Base-by-base conservation (phyloP, 1,140 invertebrate genomes). In the Macrocentrus cingulum region DNA sequence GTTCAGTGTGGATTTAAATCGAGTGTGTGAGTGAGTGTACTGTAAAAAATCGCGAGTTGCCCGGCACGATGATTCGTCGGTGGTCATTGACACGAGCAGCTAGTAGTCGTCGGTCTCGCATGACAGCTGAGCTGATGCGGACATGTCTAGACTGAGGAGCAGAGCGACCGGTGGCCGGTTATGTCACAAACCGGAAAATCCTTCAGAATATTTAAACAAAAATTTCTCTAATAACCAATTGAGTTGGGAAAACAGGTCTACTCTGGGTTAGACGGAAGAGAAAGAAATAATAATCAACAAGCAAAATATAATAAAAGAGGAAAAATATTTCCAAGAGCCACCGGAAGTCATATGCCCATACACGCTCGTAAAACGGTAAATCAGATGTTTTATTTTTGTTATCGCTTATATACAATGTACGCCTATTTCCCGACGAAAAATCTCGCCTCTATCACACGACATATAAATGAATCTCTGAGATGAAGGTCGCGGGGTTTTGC, bases 341-440 rank as follows among this genome's bases (percentile, higher is more conserved):
- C 34, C 59, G 70, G 70, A 77, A 77, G 66, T 78, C 77, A 77
- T 77, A 79, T 79, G 77, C 76, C 75, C 71, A 71, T 75, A 68
- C 72, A 76, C 75, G 65, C 77, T 66, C 73, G 74, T 61, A 77
- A 75, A 77, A 75, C 77, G 76, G 77, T 79, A 77, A 80, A 70
- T 77, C 22, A 36, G 20, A 45, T 44, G 18, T 0, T 42, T 51
- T 53, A 29, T 52, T 42, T 41, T 20, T 25, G 19, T 7, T 8
- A 2, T 4, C 5, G 25, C 4, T 29, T 29, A 29, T 29, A 9
- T 29, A 29, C 6, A 50, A 7, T 15, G 4, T n/a, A n/a, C n/a
- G n/a, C n/a, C n/a, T n/a, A n/a, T n/a, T n/a, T n/a, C n/a, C n/a
- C n/a, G n/a, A n/a, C n/a, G n/a, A n/a, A n/a, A n/a, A n/a, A n/a